Percentiles rank a stretch among this genome's conserved stretches.
Conservation (phyloP, 2,113 vertebrate genomes). For the Mohoua ochrocephala region DNA sequence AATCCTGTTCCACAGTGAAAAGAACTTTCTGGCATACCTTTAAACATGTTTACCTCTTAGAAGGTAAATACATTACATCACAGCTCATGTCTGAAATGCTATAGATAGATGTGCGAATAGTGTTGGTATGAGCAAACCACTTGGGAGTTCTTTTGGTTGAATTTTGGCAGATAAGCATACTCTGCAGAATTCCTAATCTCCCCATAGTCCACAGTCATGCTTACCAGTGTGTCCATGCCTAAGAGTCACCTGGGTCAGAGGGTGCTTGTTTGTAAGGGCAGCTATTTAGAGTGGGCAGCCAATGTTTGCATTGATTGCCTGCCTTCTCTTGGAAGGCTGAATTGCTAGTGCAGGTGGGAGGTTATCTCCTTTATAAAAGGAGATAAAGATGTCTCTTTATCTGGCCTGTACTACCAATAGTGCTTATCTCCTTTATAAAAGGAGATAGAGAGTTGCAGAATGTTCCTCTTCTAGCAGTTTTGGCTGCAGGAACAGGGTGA, state of each 20-base stretch:
- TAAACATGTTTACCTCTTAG: neutral
- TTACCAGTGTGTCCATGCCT: neutral
- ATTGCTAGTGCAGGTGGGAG: neutral
- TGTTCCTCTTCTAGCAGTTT: neutral
- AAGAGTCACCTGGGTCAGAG: neutral
- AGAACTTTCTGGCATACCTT: neutral
- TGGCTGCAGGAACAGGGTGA: neutral
- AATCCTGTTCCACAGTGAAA: neutral
- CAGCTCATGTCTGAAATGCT: neutral
- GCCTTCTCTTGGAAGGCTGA: neutral
- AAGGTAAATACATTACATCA: neutral
- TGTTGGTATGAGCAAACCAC: neutral
- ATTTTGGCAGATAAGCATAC: neutral
- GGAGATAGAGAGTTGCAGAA: neutral
- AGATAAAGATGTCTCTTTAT: neutral
- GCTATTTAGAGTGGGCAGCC: neutral
- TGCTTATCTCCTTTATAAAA: neutral
- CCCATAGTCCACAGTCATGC: accelerated
- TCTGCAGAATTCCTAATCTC: neutral
- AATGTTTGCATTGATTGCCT: neutral
- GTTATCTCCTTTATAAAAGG: neutral
- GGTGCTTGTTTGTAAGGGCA: neutral
- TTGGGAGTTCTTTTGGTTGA: neutral
- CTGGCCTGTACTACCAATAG: neutral
- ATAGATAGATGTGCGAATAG: neutral